Evolutionary conservation across 2,113 vertebrate species (phyloP), one percentile per base, ranked within the genome.

Genomic region (Phoenicopterus ruber): DNA sequence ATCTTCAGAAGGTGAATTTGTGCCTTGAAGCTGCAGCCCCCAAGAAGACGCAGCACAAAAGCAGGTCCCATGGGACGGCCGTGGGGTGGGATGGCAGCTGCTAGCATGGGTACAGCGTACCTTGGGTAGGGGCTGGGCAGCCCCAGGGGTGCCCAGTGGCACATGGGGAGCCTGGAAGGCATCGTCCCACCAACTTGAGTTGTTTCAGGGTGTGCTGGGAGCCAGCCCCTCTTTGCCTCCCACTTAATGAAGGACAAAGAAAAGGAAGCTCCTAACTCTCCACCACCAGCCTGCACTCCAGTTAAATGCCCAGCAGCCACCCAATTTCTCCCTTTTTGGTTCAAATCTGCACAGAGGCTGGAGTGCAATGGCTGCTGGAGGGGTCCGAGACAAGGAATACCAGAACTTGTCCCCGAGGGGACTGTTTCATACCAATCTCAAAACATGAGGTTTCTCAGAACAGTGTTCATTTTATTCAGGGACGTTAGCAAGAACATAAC

Each of bases 111-210:
- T 31, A 10, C 21, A 83, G 47, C 2, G 3, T 42, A n/a, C 13
- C 38, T 69, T 47, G 57, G 40, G 15, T 58, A 59, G 44, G 19
- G 40, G 21, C 40, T 28, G 21, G 57, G 17, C 72, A 25, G 8
- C 6, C 3, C 13, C 2, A 0, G 6, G 4, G 5, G 6, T 59
- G 42, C 10, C 61, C n/a, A 6, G 31, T 65, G 17, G 10, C n/a
- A 28, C 32, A 42, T 29, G 57, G 58, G n/a, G 20, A 76, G 32
- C 19, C 38, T 50, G n/a, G 26, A 76, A 85, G 38, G 11, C 47
- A 32, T 74, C 13, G 5, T 79, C 25, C n/a, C 25, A 72, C 8
- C 17, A 34, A 13, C 36, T 18, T 66, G 8, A 0, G 0, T 34
- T 17, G 10, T 52, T 46, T 78, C 26, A 71, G 22, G 11, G 6